Base-by-base conservation (phyloP, 1,140 invertebrate species). In the Musca vetustissima region DNA sequence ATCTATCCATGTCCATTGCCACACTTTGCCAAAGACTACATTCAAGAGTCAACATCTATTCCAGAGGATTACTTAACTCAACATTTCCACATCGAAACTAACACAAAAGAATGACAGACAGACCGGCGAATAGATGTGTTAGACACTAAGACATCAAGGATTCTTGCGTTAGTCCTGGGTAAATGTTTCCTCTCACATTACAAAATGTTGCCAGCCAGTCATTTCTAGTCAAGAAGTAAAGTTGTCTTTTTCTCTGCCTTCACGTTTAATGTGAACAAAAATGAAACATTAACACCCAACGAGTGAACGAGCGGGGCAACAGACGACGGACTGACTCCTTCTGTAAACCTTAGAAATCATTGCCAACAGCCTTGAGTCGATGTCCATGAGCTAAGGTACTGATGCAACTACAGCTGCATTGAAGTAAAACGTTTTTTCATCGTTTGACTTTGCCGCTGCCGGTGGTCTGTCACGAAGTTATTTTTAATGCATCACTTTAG, bases 401-500 rank as follows among this genome's bases (percentile, higher is more conserved):
- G n/a, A n/a, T n/a, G n/a, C n/a, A n/a, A n/a, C n/a, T 50, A 11
- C n/a, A 28, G 7, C 21, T n/a, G n/a, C n/a, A n/a, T n/a, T n/a
- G n/a, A n/a, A 43, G 36, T 43, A 43, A 43, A 43, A 43, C 36
- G 36, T 43, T 43, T 57, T 57, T 57, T n/a, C 6, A 57, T 14
- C 24, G 24, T 61, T 61, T 61, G 28, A 61, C 57, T 61, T 17
- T 57, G 53, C 24, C 53, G n/a, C 17, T 57, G 36, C 36, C 36
- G 36, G 36, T 43, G 36, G 36, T 57, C 19, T 57, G 53, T 57
- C 53, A 57, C 24, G 53, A 57, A 57, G 53, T 57, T 57, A 57
- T 57, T 57, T 57, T 57, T 57, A 57, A 57, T 57, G 22, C 24
- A 57, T 57, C 53, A 57, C 53, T 57, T 57, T 57, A 22, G 53